Evolutionary conservation across 2,113 vertebrate species (phyloP), one percentile per base, ranked within the genome.

Genomic region (Tachuris rubrigastra): DNA sequence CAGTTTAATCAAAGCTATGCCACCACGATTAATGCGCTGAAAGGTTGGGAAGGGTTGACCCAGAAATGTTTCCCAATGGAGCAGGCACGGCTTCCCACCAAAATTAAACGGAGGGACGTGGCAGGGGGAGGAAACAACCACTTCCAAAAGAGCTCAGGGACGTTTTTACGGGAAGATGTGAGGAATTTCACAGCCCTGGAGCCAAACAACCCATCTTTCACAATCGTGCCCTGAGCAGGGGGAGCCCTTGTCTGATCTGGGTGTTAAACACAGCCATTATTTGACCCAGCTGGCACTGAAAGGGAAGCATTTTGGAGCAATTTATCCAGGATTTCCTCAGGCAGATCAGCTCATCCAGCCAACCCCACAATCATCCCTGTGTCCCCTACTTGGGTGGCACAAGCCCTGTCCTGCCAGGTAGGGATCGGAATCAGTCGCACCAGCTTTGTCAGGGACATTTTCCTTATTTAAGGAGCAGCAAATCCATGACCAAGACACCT

Each of bases 11-110:
- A 87, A 58, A 94, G 78, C 81, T 37, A 25, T 53, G 13, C 12
- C 69, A 6, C 4, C 2, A 1, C 4, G 0, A 86, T 66, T 78
- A 72, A 85, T 24, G 44, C n/a, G 8, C 46, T 9, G 58, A 47
- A 78, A 87, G 58, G 84, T 72, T 90, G 76, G 87, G 82, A 87
- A 89, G 75, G 84, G 76, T 28, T 87, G 91, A 91, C 74, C 93
- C 84, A 95, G 85, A 85, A 93, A 91, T 27, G 7, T 91, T 96
- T 93, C 67, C 93, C 84, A 85, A 11, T 1, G 6, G 91, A 83
- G 55, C 42, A 52, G 56, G 8, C 42, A 46, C 3, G 2, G 47
- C 77, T 75, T 55, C 0, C 0, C 73, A 85, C 46, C 14, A 62
- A 56, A 87, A 91, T 81, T 10, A 67, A 91, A 37, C 0, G 1